phyloP scores from a whole-genome alignment of 1,140 invertebrate genomes.

The Penaeus japonicus region DNA sequence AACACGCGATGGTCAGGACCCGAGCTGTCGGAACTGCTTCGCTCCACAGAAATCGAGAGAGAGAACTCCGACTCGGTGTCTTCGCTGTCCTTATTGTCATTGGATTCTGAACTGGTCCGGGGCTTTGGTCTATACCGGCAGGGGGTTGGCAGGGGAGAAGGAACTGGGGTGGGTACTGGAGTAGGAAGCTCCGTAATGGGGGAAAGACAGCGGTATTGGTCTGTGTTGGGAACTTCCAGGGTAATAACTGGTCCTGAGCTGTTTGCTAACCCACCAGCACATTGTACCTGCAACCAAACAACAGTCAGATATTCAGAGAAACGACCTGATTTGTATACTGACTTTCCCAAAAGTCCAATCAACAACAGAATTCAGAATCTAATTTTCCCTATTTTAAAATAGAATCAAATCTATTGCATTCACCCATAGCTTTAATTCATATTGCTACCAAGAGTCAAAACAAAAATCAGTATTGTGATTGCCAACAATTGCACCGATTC shows the following conservation, averaged over 20 bases:
- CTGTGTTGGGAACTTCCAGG: conserved; percentile 73
- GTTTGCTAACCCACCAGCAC: conserved; percentile 60
- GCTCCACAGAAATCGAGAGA: conserved; percentile 53
- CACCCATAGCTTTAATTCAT: not conserved
- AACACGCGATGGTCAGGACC: conserved; percentile 53
- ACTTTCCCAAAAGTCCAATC: no score
- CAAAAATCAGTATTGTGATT: not conserved
- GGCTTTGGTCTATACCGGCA: conserved; percentile 54
- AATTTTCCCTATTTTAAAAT: no score
- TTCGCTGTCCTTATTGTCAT: conserved; percentile 54
- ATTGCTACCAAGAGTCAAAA: not conserved
- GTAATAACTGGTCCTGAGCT: conserved; percentile 74
- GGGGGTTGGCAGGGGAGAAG: conserved; percentile 74
- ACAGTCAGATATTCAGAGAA: not conserved
- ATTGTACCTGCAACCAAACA: conserved; percentile 52
- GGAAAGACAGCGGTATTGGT: conserved; percentile 74
- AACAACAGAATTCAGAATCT: no score
- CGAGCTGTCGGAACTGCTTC: conserved; percentile 54
- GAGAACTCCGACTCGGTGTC: conserved; percentile 58
- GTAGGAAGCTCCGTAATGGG: conserved; percentile 78
- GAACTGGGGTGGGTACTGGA: conserved; percentile 68
- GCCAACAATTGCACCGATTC: not conserved
- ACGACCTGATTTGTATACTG: not conserved
- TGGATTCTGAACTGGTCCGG: conserved; percentile 52
- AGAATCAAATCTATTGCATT: no score